Evolutionary conservation across 2,113 vertebrate genomes (phyloP).

Genomic region (Bubo scandiacus): DNA sequence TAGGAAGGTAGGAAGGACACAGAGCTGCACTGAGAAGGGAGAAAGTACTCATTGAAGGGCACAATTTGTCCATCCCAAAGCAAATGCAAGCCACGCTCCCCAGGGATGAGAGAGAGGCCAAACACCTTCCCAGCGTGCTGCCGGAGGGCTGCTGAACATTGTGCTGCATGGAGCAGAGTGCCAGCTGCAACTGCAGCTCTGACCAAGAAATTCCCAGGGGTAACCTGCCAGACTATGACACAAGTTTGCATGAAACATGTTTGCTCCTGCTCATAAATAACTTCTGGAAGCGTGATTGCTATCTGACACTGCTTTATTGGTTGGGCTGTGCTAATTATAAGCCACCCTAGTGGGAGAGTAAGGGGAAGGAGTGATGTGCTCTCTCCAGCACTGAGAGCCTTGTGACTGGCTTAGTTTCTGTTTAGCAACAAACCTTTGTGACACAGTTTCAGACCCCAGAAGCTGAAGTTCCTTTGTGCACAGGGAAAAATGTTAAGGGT

Average conservation of each 20-base stretch:
- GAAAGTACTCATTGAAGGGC: background rate
- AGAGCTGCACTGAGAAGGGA: background rate
- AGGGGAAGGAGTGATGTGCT: background rate
- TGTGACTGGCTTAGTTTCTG: fast-evolving
- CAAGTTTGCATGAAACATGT: background rate
- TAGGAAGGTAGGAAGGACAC: background rate
- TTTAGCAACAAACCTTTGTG: background rate
- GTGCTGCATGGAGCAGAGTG: background rate
- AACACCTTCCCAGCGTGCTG: background rate
- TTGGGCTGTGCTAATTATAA: background rate
- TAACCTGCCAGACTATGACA: background rate
- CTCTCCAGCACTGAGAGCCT: background rate
- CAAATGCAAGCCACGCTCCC: fast-evolving
- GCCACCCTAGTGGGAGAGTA: background rate
- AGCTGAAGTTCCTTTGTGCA: background rate
- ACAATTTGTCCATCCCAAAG: background rate
- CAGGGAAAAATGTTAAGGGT: background rate
- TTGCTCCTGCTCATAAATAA: background rate
- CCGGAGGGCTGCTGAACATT: background rate
- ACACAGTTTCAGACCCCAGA: background rate
- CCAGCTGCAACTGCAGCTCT: background rate
- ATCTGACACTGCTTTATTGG: background rate
- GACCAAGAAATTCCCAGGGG: background rate
- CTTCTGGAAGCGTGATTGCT: background rate
- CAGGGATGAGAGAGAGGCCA: background rate